Base-by-base conservation (phyloP, 2,113 vertebrate species). In the Ciconia stormi region DNA sequence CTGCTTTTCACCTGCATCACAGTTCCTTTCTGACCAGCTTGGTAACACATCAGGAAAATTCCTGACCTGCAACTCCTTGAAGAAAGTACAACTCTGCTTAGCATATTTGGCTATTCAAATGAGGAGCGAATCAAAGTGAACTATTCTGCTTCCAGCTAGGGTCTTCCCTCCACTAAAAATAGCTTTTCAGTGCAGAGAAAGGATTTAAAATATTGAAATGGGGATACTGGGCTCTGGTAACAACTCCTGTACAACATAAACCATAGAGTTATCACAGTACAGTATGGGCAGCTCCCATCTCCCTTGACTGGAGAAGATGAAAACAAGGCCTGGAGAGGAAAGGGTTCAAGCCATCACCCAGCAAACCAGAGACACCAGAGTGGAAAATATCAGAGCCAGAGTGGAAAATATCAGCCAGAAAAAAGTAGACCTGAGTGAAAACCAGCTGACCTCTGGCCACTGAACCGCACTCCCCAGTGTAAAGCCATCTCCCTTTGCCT, bases 1-100 rank as follows among this genome's bases (percentile, higher is more conserved):
- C 5, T 0, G 2, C 1, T 77, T 87, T 85, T 23, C n/a, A 56
- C 13, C 36, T 55, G 6, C 17, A 15, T 25, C 4, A 1, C 21
- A 15, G 6, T 7, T 92, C 25, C 40, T 81, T 70, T 62, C 50
- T 47, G 56, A 38, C 17, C 42, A 59, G 6, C 52, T 52, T 26
- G 11, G 40, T 44, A 21, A 72, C 27, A 27, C 23, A 21, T 29
- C 61, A 71, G 34, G 46, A 80, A 77, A 76, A 72, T 4, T 4
- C 30, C n/a, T 93, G 62, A 53, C 30, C 53, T 56, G 7, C 0
- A 7, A 8, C 42, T 80, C 62, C 34, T 59, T 65, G 30, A 81
- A 63, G 42, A 70, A 65, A 77, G n/a, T 2, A 14, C 32, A 67
- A 27, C 27, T 42, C 63, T 62, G 16, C 34, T 70, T 26, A 40